Evolutionary conservation across 2,797 vertebrate genomes (phyloP).

Genomic region (Anabacerthia variegaticeps): DNA sequence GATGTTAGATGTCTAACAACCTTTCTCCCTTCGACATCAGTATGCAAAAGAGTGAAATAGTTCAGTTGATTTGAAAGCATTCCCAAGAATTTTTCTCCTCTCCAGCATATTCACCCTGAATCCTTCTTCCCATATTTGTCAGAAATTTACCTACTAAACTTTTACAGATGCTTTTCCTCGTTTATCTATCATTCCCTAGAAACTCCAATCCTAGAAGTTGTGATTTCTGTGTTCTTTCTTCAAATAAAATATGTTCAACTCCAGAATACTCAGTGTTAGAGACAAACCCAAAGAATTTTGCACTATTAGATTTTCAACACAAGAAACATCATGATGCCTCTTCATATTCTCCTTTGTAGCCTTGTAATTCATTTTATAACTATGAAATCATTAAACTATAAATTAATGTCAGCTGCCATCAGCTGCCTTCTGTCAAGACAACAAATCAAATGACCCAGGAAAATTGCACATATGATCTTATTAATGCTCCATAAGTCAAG

Average conservation of each 20-base stretch:
- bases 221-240: neutral
- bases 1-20: neutral
- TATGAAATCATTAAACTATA: neutral
- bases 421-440: neutral
- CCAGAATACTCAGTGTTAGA: neutral
- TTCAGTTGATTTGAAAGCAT: neutral
- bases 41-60: neutral
- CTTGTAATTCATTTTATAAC: neutral
- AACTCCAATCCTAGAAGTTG: neutral
- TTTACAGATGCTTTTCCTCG: neutral
- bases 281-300: neutral
- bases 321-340: neutral
- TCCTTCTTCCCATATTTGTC: neutral
- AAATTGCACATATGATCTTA: neutral
- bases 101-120: neutral
- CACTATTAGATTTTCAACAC: neutral
- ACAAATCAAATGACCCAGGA: neutral
- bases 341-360: neutral
- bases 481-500: neutral
- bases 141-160: neutral
- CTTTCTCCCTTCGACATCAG: fast-evolving
- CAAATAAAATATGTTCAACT: neutral
- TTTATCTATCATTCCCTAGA: neutral
- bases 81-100: neutral
- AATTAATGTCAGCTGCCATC: neutral